phyloP scores from a whole-genome alignment of 2,113 vertebrate genomes.

The Tympanuchus pallidicinctus region DNA sequence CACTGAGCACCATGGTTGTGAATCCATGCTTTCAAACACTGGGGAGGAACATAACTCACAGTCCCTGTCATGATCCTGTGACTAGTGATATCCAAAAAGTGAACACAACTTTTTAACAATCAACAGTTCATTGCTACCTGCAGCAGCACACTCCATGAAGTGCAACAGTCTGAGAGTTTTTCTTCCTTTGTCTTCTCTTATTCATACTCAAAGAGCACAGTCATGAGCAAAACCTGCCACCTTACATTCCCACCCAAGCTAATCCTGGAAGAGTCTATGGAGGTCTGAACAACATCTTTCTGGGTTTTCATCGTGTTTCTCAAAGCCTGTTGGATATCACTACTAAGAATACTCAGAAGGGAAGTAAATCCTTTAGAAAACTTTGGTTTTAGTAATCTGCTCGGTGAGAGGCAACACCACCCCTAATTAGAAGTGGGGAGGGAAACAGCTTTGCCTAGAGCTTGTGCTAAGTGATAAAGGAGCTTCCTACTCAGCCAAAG shows the following conservation, averaged over 20 bases:
- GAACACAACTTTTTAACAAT: conserved; percentile 53
- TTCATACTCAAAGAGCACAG: background rate
- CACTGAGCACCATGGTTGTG: background rate
- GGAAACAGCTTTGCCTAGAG: background rate
- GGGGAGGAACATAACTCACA: conserved; percentile 40
- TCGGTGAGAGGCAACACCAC: background rate
- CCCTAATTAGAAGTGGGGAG: background rate
- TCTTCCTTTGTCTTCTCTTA: background rate
- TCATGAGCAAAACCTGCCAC: background rate
- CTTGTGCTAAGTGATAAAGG: background rate
- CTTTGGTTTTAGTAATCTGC: background rate
- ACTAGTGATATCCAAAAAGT: conserved; percentile 61
- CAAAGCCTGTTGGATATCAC: background rate
- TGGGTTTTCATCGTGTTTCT: background rate
- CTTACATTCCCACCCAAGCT: background rate
- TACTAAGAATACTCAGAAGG: background rate
- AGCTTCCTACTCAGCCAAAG: background rate
- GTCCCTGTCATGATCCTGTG: background rate
- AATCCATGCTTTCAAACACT: background rate
- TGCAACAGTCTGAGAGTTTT: background rate
- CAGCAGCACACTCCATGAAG: background rate
- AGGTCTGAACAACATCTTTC: background rate
- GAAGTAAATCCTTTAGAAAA: background rate
- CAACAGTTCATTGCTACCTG: conserved; percentile 22
- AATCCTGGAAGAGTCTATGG: background rate